Conservation (phyloP, 2,113 vertebrate species). For the Macheiramphus alcinus region DNA sequence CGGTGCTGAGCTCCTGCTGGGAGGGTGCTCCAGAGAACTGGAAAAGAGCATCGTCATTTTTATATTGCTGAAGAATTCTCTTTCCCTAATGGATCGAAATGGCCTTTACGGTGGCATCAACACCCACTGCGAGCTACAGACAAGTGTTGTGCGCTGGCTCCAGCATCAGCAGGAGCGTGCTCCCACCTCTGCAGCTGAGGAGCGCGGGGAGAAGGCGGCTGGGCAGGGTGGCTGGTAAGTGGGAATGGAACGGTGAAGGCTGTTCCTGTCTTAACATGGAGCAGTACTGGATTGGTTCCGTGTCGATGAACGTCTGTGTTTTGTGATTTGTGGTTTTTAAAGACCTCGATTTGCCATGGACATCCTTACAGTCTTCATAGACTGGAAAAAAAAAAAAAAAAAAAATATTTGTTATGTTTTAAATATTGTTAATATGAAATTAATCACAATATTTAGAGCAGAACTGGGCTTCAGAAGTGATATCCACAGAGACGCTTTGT, state of each 20-base stretch:
- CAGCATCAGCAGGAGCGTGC: background rate
- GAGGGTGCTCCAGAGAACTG: background rate
- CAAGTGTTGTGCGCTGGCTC: accelerated
- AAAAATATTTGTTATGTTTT: background rate
- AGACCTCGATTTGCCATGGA: background rate
- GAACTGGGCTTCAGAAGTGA: background rate
- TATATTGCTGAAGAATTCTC: slow-evolving; percentile 14
- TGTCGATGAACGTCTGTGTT: too few relatives aligned
- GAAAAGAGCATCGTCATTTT: background rate
- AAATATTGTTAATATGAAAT: background rate
- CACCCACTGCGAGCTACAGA: background rate
- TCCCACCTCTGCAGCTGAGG: background rate
- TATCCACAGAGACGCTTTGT: background rate
- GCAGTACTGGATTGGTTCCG: background rate
- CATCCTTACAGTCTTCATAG: background rate
- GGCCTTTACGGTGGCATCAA: slow-evolving; percentile 17
- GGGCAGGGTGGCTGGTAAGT: background rate
- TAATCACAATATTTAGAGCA: background rate
- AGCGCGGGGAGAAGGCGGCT: background rate
- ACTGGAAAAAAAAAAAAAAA: too few relatives aligned
- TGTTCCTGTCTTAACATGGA: background rate
- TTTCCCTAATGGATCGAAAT: background rate
- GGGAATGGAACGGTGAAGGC: background rate
- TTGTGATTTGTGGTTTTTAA: background rate
- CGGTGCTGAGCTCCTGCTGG: slow-evolving; percentile 38